Evolutionary conservation across 2,888 invertebrate genomes (phyloP).

Genomic region (Hemistola chrysoprasaria): DNA sequence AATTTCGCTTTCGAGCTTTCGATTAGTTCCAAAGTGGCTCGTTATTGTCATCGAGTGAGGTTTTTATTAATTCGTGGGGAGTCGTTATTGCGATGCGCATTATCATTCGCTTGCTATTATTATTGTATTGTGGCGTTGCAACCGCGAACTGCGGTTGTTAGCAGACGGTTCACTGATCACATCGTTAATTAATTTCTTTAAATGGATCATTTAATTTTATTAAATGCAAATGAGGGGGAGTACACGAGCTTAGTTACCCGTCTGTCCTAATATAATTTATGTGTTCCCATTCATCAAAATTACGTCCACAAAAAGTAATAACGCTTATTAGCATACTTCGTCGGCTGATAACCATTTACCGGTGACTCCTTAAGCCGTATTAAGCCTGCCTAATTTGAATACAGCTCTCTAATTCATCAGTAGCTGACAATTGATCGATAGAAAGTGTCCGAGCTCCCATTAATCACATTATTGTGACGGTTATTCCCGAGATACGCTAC

Average conservation of each 20-base stretch:
- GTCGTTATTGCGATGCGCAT: constrained; percentile 63
- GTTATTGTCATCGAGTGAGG: constrained; percentile 75
- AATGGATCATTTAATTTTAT: constrained; percentile 82
- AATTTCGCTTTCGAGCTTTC: constrained; percentile 64
- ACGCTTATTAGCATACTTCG: constrained; percentile 17
- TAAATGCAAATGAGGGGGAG: constrained; percentile 79
- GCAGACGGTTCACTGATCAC: constrained; percentile 73
- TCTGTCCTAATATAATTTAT: constrained; percentile 51
- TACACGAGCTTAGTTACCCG: constrained; percentile 51
- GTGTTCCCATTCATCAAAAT: constrained; percentile 34
- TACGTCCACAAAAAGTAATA: constrained; percentile 16
- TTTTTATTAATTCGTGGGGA: constrained; percentile 78
- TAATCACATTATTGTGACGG: constrained; percentile 75
- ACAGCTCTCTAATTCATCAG: constrained; percentile 67
- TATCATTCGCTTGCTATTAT: constrained; percentile 67
- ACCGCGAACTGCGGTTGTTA: constrained; percentile 48
- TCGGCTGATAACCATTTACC: constrained; percentile 26
- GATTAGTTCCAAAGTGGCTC: constrained; percentile 72
- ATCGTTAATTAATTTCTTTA: constrained; percentile 80
- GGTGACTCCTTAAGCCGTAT: constrained; percentile 39
- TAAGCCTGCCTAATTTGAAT: constrained; percentile 56
- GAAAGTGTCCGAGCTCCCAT: constrained; percentile 63
- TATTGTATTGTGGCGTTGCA: constrained; percentile 33
- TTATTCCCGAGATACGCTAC: constrained; percentile 62
- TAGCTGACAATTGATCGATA: constrained; percentile 75